phyloP scores from a whole-genome alignment of 2,888 invertebrate genomes.

The Carterocephalus palaemon region DNA sequence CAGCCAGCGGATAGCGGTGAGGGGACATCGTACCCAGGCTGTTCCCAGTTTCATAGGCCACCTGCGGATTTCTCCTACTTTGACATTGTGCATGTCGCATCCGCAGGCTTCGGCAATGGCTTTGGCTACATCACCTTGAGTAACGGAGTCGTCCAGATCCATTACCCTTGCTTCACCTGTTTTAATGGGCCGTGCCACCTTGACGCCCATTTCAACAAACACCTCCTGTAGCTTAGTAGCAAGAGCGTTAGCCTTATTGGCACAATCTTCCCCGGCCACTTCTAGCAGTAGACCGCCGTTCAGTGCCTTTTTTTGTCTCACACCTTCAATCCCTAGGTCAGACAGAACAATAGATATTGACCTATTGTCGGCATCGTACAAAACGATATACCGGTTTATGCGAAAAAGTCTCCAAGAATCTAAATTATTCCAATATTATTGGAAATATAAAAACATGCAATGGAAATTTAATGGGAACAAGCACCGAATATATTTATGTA shows the following conservation, averaged over 20 bases:
- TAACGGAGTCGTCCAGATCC: neutral
- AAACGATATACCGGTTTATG: too few relatives aligned
- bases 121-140: neutral
- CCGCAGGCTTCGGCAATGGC: neutral
- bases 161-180: neutral
- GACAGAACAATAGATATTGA: neutral
- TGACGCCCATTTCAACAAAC: neutral
- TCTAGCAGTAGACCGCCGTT: too few relatives aligned
- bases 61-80: neutral
- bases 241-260: neutral
- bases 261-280: too few relatives aligned
- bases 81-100: neutral
- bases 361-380: too few relatives aligned
- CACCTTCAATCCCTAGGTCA: neutral
- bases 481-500: too few relatives aligned
- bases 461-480: too few relatives aligned
- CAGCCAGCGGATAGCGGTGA: neutral
- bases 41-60: neutral
- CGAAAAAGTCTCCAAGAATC: too few relatives aligned
- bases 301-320: neutral
- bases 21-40: conserved; percentile 5
- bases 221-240: neutral
- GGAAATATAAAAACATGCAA: too few relatives aligned
- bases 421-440: too few relatives aligned
- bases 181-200: neutral